Conservation (phyloP, 2,797 vertebrate genomes). For the Pygocentrus nattereri region DNA sequence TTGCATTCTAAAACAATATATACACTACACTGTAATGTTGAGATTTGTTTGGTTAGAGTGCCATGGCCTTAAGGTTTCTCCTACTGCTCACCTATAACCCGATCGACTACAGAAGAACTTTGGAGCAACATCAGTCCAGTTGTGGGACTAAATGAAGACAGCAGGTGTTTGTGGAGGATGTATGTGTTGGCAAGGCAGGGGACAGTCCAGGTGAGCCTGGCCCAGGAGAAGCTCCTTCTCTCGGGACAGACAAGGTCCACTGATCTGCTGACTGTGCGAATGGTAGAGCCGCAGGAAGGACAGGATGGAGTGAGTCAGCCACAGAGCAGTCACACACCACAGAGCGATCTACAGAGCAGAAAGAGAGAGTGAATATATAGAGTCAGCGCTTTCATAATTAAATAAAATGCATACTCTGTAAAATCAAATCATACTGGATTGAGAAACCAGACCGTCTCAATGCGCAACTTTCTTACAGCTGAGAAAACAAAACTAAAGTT, state of each 20-base stretch:
- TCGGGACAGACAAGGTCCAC: conserved; percentile 75
- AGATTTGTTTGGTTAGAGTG: neutral
- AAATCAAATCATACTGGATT: neutral
- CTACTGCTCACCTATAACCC: neutral
- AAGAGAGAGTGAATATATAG: neutral
- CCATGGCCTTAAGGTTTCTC: neutral
- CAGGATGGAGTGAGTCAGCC: conserved; percentile 79
- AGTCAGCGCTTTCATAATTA: conserved; percentile 8
- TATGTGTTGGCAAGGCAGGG: conserved; percentile 66
- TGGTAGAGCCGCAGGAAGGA: conserved; percentile 84
- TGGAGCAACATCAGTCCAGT: neutral
- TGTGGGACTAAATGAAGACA: conserved; percentile 65
- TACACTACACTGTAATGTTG: neutral
- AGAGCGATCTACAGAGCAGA: conserved; percentile 72
- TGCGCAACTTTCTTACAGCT: neutral
- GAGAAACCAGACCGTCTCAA: neutral
- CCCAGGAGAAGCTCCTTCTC: conserved; percentile 82
- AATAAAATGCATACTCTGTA: neutral
- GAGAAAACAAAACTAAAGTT: neutral
- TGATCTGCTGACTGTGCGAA: conserved; percentile 81
- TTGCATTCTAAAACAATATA: neutral
- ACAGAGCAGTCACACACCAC: conserved; percentile 80
- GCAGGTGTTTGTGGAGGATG: conserved; percentile 65
- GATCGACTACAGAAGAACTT: neutral
- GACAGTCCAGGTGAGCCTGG: conserved; percentile 63